Evolutionary conservation across 2,797 vertebrate species (phyloP).

Genomic region (Oryzias sinensis): DNA sequence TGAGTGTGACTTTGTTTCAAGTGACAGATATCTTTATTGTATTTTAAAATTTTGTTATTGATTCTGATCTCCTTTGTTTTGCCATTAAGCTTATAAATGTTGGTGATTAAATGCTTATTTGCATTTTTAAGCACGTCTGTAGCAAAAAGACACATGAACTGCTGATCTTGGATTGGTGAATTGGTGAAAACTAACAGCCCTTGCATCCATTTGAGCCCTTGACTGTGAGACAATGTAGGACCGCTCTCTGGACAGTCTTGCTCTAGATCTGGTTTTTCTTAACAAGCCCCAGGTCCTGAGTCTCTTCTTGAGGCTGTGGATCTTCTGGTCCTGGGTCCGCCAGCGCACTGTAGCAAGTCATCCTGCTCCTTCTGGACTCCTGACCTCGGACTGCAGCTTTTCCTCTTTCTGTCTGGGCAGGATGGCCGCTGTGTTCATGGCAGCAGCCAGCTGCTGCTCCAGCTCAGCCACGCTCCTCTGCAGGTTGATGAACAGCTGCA

Average conservation of each 20-base stretch:
- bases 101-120: too few species aligned
- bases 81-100: too few species aligned
- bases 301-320: constrained; percentile 82
- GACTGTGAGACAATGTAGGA: too few species aligned
- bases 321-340: constrained; percentile 99
- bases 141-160: too few species aligned
- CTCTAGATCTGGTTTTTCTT: constrained; percentile 21
- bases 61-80: too few species aligned
- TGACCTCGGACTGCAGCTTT: constrained; percentile 87
- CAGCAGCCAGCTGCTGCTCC: constrained; percentile 86
- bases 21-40: too few species aligned
- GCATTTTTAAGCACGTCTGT: too few species aligned
- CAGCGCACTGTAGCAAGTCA: constrained; percentile 91
- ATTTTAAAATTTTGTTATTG: too few species aligned
- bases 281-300: constrained; percentile 91
- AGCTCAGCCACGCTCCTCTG: constrained; percentile 75
- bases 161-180: too few species aligned
- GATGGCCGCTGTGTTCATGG: constrained; percentile 88
- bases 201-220: too few species aligned
- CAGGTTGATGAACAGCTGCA: constrained; percentile 25
- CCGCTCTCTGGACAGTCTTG: neutral
- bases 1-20: too few species aligned
- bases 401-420: constrained; percentile 88
- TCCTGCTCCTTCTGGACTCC: constrained; percentile 97
- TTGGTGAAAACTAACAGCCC: too few species aligned